These are phyloP conservation scores for Heteropelma amictum DNA, from an alignment of 2,888 invertebrate species.

Conservation along the genomic window DNA sequence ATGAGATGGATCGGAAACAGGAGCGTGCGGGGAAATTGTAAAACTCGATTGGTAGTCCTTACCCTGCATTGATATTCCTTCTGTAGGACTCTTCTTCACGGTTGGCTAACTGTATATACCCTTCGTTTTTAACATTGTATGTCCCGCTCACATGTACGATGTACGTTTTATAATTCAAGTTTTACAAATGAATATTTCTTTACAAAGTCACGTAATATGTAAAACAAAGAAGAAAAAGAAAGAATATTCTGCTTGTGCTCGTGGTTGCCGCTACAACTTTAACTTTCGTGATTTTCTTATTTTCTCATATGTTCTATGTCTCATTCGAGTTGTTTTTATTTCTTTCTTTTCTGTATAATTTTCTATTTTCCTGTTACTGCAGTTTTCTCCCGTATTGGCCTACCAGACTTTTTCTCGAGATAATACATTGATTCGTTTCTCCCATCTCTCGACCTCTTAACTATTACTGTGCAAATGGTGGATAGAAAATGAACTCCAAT, in stretches of 20 bases:
- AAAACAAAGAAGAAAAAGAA: too few species aligned
- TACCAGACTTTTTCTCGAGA: slow-evolving; percentile 60
- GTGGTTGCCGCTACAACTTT: too few species aligned
- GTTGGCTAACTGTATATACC: slow-evolving; percentile 74
- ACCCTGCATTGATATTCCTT: slow-evolving; percentile 75
- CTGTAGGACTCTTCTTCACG: slow-evolving; percentile 69
- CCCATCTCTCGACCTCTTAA: slow-evolving; percentile 65
- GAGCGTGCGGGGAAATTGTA: slow-evolving; percentile 65
- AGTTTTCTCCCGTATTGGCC: slow-evolving; percentile 15
- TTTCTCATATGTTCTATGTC: too few species aligned
- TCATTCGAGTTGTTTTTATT: too few species aligned
- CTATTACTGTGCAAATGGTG: slow-evolving; percentile 38
- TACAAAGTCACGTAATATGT: too few species aligned
- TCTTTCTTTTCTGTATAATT: slow-evolving; percentile 5
- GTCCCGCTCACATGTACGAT: slow-evolving; percentile 31
- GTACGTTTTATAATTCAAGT: too few species aligned
- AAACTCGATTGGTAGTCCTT: slow-evolving; percentile 70
- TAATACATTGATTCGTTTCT: slow-evolving; percentile 72
- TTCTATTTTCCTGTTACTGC: slow-evolving; percentile 20
- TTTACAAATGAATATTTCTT: too few species aligned
- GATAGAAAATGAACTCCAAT: slow-evolving; percentile 28
- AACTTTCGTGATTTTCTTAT: too few species aligned
- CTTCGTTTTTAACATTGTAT: slow-evolving; percentile 60
- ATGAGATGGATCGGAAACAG: background rate
- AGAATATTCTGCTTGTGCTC: too few species aligned